These are phyloP conservation scores for Lepus americanus DNA, from an alignment of 2,113 vertebrate species.

Conservation along the genomic window DNA sequence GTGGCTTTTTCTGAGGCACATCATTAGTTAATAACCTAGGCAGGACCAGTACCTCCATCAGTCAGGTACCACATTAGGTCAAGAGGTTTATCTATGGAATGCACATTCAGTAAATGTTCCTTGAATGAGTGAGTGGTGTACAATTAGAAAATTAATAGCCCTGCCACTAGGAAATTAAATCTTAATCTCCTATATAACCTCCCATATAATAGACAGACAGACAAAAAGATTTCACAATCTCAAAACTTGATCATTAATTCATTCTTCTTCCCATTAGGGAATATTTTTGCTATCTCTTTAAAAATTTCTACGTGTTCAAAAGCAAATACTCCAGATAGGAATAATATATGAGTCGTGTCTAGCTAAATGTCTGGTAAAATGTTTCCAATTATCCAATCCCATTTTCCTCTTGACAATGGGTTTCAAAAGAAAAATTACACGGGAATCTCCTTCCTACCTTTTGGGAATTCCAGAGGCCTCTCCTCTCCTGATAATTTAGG, in stretches of 20 bases:
- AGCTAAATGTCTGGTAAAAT: constrained; percentile 24
- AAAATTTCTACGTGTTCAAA: neutral
- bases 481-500: neutral
- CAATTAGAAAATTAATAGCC: too few species aligned
- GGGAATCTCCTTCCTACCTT: neutral
- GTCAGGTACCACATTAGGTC: neutral
- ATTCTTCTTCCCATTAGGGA: neutral
- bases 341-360: neutral
- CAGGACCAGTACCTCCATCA: neutral
- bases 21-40: neutral
- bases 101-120: neutral
- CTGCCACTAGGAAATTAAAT: neutral
- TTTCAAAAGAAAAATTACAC: constrained; percentile 32
- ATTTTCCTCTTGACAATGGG: neutral
- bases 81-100: neutral
- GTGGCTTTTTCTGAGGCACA: neutral
- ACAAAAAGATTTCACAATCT: neutral
- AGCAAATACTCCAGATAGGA: neutral
- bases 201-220: neutral
- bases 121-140: neutral
- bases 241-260: neutral
- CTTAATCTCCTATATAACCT: neutral
- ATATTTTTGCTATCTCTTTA: neutral
- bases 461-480: neutral
- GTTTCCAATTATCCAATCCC: neutral